Evolutionary conservation across 2,888 invertebrate species (phyloP).

Genomic region (Mythimna lalbum): DNA sequence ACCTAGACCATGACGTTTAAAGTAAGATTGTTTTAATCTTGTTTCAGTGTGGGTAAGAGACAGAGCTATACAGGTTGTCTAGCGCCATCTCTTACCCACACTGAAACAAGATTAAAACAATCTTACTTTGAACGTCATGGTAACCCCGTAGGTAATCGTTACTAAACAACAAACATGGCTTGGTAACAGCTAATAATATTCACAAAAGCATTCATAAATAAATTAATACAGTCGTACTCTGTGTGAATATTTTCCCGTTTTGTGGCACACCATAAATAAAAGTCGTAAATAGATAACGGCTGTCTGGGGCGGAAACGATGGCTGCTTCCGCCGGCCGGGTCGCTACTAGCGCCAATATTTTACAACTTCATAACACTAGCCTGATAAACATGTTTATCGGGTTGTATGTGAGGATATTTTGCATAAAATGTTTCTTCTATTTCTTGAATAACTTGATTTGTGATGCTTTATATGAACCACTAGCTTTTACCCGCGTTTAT

Average conservation of each 20-base stretch:
- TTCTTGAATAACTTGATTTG: slow-evolving; percentile 23
- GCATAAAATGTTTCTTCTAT: slow-evolving; percentile 6
- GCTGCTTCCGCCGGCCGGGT: slow-evolving; percentile 60
- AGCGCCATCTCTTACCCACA: no score
- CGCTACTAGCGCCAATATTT: slow-evolving; percentile 55
- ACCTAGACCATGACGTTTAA: no score
- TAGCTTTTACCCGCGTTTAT: no score
- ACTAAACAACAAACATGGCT: slow-evolving; percentile 1
- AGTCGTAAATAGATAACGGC: slow-evolving; percentile 67
- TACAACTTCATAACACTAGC: slow-evolving; percentile 55
- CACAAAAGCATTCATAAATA: slow-evolving; percentile 1
- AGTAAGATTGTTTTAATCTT: no score
- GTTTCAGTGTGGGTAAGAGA: no score
- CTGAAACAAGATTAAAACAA: no score
- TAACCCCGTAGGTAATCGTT: no score
- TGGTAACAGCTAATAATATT: slow-evolving; percentile 2
- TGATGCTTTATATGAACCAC: not conserved
- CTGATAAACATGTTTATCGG: slow-evolving; percentile 51
- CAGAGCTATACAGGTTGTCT: no score
- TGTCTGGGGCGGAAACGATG: slow-evolving; percentile 70
- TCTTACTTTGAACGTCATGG: no score
- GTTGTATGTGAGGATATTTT: slow-evolving; percentile 10
- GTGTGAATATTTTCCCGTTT: slow-evolving; percentile 37
- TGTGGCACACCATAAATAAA: slow-evolving; percentile 55
- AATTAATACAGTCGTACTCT: slow-evolving; percentile 16